Conservation (phyloP, 2,113 vertebrate species). For the Alethe castanea region DNA sequence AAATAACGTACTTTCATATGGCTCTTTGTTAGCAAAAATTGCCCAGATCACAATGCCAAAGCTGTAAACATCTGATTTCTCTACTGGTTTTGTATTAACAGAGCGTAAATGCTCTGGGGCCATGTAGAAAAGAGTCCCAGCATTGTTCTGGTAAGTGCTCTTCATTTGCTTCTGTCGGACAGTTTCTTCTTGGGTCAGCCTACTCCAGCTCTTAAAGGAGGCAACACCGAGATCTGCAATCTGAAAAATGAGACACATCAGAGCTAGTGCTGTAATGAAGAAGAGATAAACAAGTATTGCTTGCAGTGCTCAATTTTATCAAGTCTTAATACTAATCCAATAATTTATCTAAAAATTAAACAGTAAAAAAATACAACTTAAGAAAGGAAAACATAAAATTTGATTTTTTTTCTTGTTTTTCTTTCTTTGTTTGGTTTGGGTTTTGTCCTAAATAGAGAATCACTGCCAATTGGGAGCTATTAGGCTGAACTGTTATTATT, state of each 20-base stretch:
- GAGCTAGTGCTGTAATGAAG: not conserved
- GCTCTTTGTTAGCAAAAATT: conserved; percentile 84
- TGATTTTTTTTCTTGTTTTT: not conserved
- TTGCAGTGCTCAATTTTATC: not conserved
- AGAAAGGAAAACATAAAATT: not conserved
- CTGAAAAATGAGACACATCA: conserved; percentile 60
- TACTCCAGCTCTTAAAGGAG: conserved; percentile 88
- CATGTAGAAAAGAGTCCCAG: conserved; percentile 94
- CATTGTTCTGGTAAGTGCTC: conserved; percentile 50
- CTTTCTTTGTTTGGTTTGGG: not conserved
- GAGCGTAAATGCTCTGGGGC: conserved; percentile 88
- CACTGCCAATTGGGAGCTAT: not conserved
- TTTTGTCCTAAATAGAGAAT: not conserved
- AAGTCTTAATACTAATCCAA: not conserved
- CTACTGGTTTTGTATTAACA: conserved; percentile 78
- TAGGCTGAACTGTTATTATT: not conserved
- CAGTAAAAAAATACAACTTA: not conserved
- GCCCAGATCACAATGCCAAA: conserved; percentile 94
- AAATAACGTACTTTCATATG: conserved; percentile 85
- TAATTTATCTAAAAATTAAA: not conserved
- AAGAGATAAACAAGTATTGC: not conserved
- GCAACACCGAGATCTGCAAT: conserved; percentile 93
- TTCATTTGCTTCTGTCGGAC: conserved; percentile 67
- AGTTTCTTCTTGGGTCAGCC: conserved; percentile 84
- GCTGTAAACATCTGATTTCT: conserved; percentile 96